Base-by-base conservation (phyloP, 2,888 invertebrate species). In the Acleris cristana region DNA sequence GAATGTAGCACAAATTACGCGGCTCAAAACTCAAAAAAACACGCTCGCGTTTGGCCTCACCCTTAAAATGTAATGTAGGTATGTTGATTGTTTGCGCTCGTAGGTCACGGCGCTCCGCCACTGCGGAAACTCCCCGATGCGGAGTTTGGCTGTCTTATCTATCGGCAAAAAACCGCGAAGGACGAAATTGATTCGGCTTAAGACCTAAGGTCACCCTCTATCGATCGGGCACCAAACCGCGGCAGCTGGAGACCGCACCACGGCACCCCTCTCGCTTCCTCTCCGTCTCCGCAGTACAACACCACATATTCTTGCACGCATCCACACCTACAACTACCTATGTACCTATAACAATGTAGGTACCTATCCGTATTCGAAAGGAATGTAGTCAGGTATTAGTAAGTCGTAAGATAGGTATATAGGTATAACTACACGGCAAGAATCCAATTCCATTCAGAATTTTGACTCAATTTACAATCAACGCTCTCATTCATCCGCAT, bases 141-240 rank as follows among this genome's bases (percentile, higher is more conserved):
- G 40, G 14, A 40, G 40, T 40, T 12, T 40, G 34, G 3, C 40
- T 40, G 40, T 40, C 40, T 40, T 40, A 40, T 14, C 40, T 40
- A 40, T 40, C 40, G 40, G 40, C 14, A 40, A 40, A 34, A 40
- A 40, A 40, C 12, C 40, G 40, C 40, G 40, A 14, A 14, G 40
- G 48, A 76, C 74, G 62, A 78, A 77, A 79, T 67, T 73, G 71
- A 70, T 81, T 79, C 76, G 77, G 76, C 72, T 78, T 79, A 75
- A 81, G 81, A 81, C 75, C 83, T 88, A 87, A 87, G 87, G 86
- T 87, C 88, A 82, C 81, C 76, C 77, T 70, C 78, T 89, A 90
- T 91, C 86, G 90, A 91, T 90, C 89, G 58, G 59, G 63, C 63
- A 69, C 58, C 66, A 58, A 58, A 52, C 69, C 84, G 84, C 82